Conservation (phyloP, 2,113 vertebrate species). For the Phrynosoma platyrhinos region DNA sequence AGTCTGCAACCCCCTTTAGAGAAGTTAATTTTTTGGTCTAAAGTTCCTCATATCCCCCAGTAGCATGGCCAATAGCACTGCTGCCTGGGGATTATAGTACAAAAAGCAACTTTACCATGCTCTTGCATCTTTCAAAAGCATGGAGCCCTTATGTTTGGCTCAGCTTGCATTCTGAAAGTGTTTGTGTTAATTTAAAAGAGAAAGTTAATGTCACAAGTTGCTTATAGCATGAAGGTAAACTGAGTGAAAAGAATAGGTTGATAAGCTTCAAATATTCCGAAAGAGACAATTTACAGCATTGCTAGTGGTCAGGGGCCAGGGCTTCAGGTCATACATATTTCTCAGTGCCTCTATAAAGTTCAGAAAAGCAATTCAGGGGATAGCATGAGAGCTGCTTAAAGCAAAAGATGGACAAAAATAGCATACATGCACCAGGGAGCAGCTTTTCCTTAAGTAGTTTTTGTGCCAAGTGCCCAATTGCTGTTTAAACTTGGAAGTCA, state of each 20-base stretch:
- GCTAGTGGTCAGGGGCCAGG: not conserved
- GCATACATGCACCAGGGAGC: not conserved
- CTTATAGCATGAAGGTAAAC: not conserved
- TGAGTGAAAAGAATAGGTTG: not conserved
- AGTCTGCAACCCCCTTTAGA: too few relatives aligned
- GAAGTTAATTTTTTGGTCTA: not conserved
- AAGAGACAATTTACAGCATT: not conserved
- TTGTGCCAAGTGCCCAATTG: not conserved
- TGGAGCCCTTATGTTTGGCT: not conserved
- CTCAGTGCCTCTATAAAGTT: not conserved
- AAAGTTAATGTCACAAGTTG: not conserved
- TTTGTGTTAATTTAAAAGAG: not conserved
- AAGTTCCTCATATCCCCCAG: too few relatives aligned
- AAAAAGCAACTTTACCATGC: too few relatives aligned
- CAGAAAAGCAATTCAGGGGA: not conserved
- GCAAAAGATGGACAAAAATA: not conserved
- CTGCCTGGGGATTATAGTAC: not conserved
- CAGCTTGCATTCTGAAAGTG: not conserved
- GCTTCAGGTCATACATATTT: not conserved
- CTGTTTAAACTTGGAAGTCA: not conserved
- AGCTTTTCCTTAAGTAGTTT: constrained; percentile 4
- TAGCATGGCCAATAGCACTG: too few relatives aligned
- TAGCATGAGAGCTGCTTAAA: not conserved
- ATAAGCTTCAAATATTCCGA: not conserved
- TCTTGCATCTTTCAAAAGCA: not conserved